A percentile compares a stretch with the other conserved stretches of the same genome.
Evolutionary conservation across 1,140 invertebrate species (phyloP).

Genomic region (Drosophila melanogaster): Release_6_plus_ISO1_MT NC_004354.4:10369501-10370000

Average conservation of each 20-base stretch:
- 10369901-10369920: slow-evolving; percentile 37
- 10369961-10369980: neutral
- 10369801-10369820: slow-evolving; percentile 1
- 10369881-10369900: neutral
- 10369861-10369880: neutral
- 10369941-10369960: slow-evolving; percentile 47
- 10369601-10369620: slow-evolving; percentile 38
- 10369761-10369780: neutral
- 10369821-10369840: neutral
- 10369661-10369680: neutral
- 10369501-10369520: slow-evolving; percentile 7
- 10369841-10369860: neutral
- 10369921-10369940: slow-evolving; percentile 70
- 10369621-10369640: slow-evolving; percentile 9
- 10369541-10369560: slow-evolving; percentile 50
- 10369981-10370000: neutral
- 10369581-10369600: neutral
- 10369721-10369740: too few relatives aligned
- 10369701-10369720: too few relatives aligned
- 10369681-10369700: neutral
- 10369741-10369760: neutral
- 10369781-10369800: neutral
- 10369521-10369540: slow-evolving; percentile 30
- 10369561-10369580: slow-evolving; percentile 33
- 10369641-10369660: neutral